These are phyloP conservation scores for Mycteria americana DNA, from an alignment of 2,797 vertebrate genomes.

Conservation along the genomic window DNA sequence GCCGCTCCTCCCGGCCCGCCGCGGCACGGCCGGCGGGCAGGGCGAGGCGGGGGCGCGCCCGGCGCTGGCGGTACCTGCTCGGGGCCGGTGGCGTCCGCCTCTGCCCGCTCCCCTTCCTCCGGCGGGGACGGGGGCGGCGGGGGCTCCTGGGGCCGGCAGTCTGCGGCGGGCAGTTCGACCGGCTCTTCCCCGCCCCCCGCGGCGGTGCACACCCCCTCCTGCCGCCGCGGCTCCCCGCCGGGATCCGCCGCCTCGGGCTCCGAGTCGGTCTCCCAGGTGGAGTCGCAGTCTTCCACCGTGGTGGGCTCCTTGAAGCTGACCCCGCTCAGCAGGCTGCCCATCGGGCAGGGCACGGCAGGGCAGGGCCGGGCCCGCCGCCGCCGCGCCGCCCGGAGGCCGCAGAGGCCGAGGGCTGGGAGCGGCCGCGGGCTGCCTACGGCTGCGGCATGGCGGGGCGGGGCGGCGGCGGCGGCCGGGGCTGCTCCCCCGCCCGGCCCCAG, in stretches of 20 bases:
- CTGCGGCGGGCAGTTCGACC: neutral
- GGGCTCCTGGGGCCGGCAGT: neutral
- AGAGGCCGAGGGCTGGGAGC: neutral
- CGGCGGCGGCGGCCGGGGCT: neutral
- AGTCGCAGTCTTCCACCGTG: slow-evolving; percentile 96
- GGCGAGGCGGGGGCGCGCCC: neutral
- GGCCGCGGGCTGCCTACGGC: slow-evolving; percentile 57
- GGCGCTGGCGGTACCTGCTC: slow-evolving; percentile 57
- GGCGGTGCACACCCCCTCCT: slow-evolving; percentile 56
- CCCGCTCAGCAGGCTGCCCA: slow-evolving; percentile 91
- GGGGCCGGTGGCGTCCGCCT: neutral
- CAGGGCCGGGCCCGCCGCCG: neutral
- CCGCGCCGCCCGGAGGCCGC: neutral
- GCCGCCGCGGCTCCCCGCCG: slow-evolving; percentile 6
- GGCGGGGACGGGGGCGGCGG: neutral
- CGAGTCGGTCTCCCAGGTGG: slow-evolving; percentile 94
- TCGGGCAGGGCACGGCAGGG: slow-evolving; percentile 59
- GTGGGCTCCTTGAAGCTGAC: slow-evolving; percentile 92
- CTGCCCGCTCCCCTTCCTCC: neutral
- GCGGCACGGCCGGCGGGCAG: neutral
- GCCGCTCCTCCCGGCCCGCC: neutral
- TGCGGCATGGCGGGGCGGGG: slow-evolving; percentile 38
- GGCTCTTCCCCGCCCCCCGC: slow-evolving; percentile 31
- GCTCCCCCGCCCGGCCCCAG: neutral
- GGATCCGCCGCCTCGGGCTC: slow-evolving; percentile 76